These are phyloP conservation scores for Neopipo cinnamomea DNA, from an alignment of 2,113 vertebrate genomes.

Conservation along the genomic window DNA sequence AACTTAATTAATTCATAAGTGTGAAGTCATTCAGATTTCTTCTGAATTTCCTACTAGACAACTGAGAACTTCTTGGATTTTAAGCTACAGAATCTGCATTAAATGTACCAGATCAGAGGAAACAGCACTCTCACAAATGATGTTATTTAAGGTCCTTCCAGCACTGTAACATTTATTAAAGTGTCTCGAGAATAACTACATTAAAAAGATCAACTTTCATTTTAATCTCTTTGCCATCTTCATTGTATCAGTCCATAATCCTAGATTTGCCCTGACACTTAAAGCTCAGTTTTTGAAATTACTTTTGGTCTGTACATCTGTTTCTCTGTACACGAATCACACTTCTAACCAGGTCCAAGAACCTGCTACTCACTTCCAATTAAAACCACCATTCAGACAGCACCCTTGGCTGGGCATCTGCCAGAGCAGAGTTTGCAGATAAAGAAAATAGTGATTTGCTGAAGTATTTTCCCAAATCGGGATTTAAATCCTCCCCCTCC, in stretches of 20 bases:
- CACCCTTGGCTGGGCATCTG: background rate
- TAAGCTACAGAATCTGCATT: background rate
- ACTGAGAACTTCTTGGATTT: background rate
- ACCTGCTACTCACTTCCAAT: background rate
- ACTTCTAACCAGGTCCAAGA: background rate
- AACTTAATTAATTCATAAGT: background rate
- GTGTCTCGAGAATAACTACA: background rate
- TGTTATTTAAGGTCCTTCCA: background rate
- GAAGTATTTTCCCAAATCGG: background rate
- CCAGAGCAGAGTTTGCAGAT: background rate
- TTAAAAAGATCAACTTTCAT: background rate
- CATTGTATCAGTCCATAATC: background rate
- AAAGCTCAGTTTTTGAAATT: background rate
- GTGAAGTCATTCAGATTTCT: conserved; percentile 8
- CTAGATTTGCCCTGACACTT: background rate
- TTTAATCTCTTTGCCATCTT: background rate
- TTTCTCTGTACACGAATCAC: background rate
- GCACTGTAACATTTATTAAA: background rate
- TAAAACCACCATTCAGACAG: background rate
- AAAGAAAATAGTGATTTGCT: background rate
- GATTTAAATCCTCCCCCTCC: background rate
- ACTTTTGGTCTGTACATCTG: background rate
- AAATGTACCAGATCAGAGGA: background rate
- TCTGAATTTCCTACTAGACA: background rate
- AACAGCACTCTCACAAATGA: background rate